phyloP scores from a whole-genome alignment of 2,113 vertebrate genomes.

The Chauna torquata region DNA sequence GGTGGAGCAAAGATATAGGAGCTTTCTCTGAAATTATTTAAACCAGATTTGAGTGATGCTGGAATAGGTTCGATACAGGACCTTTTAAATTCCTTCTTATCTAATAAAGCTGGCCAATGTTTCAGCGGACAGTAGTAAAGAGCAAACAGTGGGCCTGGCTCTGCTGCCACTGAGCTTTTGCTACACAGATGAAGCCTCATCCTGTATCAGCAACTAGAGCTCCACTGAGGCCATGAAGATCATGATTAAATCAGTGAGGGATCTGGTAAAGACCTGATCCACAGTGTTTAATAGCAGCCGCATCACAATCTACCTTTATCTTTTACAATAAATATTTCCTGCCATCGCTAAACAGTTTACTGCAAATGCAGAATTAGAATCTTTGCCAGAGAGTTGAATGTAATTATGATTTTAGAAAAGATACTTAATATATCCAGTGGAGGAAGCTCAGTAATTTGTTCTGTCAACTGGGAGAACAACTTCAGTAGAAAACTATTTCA shows the following conservation, averaged over 20 bases:
- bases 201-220: background rate
- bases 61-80: background rate
- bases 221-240: background rate
- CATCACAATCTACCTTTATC: background rate
- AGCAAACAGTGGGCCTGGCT: background rate
- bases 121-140: background rate
- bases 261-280: background rate
- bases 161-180: background rate
- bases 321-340: background rate
- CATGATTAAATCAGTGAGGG: background rate
- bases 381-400: slow-evolving; percentile 17
- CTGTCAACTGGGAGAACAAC: slow-evolving; percentile 64
- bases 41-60: background rate
- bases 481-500: slow-evolving; percentile 73
- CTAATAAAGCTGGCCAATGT: background rate
- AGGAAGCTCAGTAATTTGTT: slow-evolving; percentile 62
- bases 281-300: background rate
- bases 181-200: background rate
- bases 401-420: slow-evolving; percentile 59
- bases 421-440: slow-evolving; percentile 27
- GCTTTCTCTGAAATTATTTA: background rate
- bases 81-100: background rate
- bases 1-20: background rate
- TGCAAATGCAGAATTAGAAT: background rate
- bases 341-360: background rate